Conservation (phyloP, 2,888 invertebrate genomes). For the Salticus scenicus region DNA sequence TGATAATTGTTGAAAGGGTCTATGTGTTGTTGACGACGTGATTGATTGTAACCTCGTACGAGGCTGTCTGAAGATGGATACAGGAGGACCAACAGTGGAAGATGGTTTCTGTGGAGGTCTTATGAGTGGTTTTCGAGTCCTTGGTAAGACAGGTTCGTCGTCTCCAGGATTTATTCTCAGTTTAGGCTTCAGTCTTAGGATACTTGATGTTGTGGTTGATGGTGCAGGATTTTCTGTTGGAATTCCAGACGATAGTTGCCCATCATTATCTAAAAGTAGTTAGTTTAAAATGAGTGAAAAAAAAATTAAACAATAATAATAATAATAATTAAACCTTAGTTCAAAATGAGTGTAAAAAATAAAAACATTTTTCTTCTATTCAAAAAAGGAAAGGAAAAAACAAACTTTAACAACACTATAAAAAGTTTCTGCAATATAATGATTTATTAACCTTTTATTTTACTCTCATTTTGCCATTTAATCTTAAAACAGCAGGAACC, state of each 20-base stretch:
- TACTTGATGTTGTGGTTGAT: slow-evolving; percentile 1
- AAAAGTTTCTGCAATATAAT: too few species aligned
- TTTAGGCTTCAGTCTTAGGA: slow-evolving; percentile 36
- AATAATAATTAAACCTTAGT: too few species aligned
- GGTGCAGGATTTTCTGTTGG: background rate
- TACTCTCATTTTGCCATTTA: too few species aligned
- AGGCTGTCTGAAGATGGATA: slow-evolving; percentile 46
- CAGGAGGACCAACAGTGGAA: slow-evolving; percentile 26
- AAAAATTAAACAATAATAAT: too few species aligned
- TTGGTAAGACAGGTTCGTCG: background rate
- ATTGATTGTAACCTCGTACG: slow-evolving; percentile 30
- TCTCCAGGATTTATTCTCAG: slow-evolving; percentile 9
- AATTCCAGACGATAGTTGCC: background rate
- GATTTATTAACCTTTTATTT: too few species aligned
- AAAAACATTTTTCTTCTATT: too few species aligned
- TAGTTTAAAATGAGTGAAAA: too few species aligned
- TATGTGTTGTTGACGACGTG: slow-evolving; percentile 49
- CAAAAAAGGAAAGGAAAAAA: too few species aligned
- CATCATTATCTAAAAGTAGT: background rate
- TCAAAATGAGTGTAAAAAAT: too few species aligned
- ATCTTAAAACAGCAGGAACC: too few species aligned
- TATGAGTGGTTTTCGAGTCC: slow-evolving; percentile 5
- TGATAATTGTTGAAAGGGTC: slow-evolving; percentile 7
- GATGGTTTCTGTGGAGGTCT: background rate
- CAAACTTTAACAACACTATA: too few species aligned